A percentile compares a stretch with the other conserved stretches of the same genome.
These are phyloP conservation scores for Pogonocherus hispidulus DNA, from an alignment of 2,888 invertebrate species.

Conservation along the genomic window DNA sequence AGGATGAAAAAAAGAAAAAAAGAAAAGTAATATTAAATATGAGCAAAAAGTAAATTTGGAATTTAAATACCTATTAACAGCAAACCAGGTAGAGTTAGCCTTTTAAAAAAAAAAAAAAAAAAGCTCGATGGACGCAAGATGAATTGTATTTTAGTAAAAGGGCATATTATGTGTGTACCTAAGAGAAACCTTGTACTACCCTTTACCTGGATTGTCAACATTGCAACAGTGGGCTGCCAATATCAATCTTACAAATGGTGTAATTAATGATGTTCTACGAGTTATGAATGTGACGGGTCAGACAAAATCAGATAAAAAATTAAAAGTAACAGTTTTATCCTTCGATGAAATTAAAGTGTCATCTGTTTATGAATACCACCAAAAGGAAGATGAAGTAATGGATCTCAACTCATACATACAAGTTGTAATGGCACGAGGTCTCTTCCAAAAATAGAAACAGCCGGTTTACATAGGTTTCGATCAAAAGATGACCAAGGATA, in stretches of 20 bases:
- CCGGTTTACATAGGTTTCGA: conserved; percentile 55
- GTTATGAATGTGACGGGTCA: conserved; percentile 43
- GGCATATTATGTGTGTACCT: conserved; percentile 43
- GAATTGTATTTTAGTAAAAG: conserved; percentile 44
- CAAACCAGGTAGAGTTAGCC: conserved; percentile 18
- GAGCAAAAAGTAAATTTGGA: conserved; percentile 5
- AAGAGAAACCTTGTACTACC: conserved; percentile 44
- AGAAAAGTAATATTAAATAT: not conserved
- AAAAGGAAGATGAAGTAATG: conserved; percentile 48
- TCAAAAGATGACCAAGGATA: conserved; percentile 51
- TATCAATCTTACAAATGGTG: conserved; percentile 40
- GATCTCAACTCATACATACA: conserved; percentile 43
- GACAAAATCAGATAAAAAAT: conserved; percentile 27
- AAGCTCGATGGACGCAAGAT: conserved; percentile 13
- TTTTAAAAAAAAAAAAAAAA: conserved; percentile 23
- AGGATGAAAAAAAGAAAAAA: not conserved
- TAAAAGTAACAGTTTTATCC: conserved; percentile 41
- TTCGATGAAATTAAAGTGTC: conserved; percentile 51
- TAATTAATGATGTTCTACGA: conserved; percentile 37
- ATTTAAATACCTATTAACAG: conserved; percentile 9
- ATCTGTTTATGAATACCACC: conserved; percentile 17
- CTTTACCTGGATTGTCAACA: conserved; percentile 45
- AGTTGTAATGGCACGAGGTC: conserved; percentile 43
- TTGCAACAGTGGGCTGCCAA: conserved; percentile 50
- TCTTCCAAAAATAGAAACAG: conserved; percentile 50